These are phyloP conservation scores for Apostichopus californicus DNA, from an alignment of 35 echinoderm and acorn worm genomes.

Conservation along the genomic window DNA sequence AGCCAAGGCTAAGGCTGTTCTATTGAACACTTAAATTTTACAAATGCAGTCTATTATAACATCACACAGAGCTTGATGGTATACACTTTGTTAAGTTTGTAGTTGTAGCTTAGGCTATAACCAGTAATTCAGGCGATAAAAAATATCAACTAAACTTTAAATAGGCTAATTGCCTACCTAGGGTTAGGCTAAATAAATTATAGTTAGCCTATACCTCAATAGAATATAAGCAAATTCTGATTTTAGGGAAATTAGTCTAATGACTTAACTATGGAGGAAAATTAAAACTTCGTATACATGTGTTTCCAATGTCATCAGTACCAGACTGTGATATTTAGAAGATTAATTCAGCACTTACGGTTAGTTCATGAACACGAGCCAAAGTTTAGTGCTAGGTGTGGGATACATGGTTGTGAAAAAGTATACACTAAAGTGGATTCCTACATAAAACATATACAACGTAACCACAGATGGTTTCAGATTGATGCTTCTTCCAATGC, in stretches of 20 bases:
- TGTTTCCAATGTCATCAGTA: too few species aligned
- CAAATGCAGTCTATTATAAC: not conserved
- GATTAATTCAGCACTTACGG: not conserved
- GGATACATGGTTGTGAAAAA: not conserved
- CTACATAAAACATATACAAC: too few species aligned
- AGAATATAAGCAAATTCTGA: not conserved
- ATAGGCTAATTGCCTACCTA: too few species aligned
- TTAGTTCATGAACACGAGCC: not conserved
- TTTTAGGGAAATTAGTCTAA: not conserved
- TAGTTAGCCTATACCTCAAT: not conserved
- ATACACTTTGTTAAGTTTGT: not conserved
- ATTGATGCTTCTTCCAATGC: not conserved
- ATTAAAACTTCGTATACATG: too few species aligned
- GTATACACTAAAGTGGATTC: too few species aligned
- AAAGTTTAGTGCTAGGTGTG: slow-evolving; percentile 9
- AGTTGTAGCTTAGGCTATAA: not conserved
- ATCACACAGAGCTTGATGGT: not conserved
- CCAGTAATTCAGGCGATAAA: not conserved
- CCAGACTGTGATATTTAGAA: not conserved
- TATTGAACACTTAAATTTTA: not conserved
- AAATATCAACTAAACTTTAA: not conserved
- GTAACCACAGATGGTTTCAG: too few species aligned
- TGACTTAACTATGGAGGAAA: not conserved
- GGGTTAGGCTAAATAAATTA: too few species aligned
- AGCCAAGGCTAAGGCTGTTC: not conserved